Conservation (phyloP, 2,888 invertebrate species). For the Schrankia costaestrigalis region DNA sequence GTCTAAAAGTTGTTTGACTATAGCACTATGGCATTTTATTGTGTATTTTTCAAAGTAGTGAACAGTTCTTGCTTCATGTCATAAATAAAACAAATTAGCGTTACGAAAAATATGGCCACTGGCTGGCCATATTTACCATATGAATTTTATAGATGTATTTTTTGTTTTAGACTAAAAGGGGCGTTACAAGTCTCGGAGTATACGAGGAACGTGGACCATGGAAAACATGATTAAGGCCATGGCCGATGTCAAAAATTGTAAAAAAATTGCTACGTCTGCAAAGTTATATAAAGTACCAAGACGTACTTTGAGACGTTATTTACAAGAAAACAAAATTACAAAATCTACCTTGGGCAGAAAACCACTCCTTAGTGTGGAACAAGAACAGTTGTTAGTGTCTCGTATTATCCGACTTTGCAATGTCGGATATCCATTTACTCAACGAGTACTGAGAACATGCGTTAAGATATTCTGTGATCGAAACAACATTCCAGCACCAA, state of each 20-base stretch:
- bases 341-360: slow-evolving; percentile 28
- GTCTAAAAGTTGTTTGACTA: slow-evolving; percentile 2
- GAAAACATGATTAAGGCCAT: slow-evolving; percentile 6
- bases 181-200: background rate
- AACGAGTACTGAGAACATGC: slow-evolving; percentile 15
- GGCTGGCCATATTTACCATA: slow-evolving; percentile 1
- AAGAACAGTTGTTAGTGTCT: slow-evolving; percentile 24
- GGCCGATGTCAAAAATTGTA: slow-evolving; percentile 6
- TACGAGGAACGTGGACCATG: slow-evolving; percentile 8
- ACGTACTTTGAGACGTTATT: slow-evolving; percentile 29
- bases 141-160: background rate
- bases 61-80: slow-evolving; percentile 1
- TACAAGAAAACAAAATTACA: slow-evolving; percentile 12
- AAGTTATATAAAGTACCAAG: slow-evolving; percentile 28
- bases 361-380: slow-evolving; percentile 20
- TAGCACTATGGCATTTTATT: slow-evolving; percentile 2
- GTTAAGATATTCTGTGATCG: slow-evolving; percentile 27
- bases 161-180: slow-evolving; percentile 1
- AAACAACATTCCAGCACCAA: slow-evolving; percentile 27
- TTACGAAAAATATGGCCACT: slow-evolving; percentile 4
- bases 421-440: slow-evolving; percentile 18
- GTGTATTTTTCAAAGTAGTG: slow-evolving; percentile 3
- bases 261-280: slow-evolving; percentile 14
- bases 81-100: slow-evolving; percentile 1
- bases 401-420: slow-evolving; percentile 20